Base-by-base conservation (phyloP, 1,140 invertebrate species). In the Apis laboriosa region DNA sequence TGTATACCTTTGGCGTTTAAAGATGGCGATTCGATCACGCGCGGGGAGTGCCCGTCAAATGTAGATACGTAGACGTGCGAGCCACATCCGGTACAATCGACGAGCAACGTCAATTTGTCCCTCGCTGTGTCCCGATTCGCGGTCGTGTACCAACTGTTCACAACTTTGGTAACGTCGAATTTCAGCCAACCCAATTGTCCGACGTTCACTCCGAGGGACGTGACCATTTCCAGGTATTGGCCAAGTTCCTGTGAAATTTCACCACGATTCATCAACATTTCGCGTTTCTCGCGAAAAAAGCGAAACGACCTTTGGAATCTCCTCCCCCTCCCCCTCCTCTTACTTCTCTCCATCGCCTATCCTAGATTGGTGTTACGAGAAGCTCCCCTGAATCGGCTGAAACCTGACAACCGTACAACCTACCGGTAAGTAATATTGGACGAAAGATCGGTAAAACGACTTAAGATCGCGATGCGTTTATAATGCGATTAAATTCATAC, bases 41-140 rank as follows among this genome's bases (percentile, higher is more conserved):
- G 90, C 77, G 92, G 92, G 43, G 91, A 90, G 73, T 94, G 92
- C 58, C 85, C 90, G 60, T 92, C 92, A 74, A 94, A 94, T 19
- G 94, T 94, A 74, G 93, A 94, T 73, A 97, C 94, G 80, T 96
- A 95, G 91, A 96, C 96, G 88, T 95, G 95, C 83, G 95, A 95
- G n/a, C 96, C 95, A 91, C 97, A 98, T 24, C 97, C 97, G 79
- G 96, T 96, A 93, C 97, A 98, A 94, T 98, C 98, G 66, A 98
- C 96, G 51, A 98, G 94, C 17, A 98, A 94, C 74, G 96, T 96
- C 76, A 98, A 94, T 87, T 96, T 96, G 53, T 96, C 95, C 86
- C 95, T 95, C 74, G 93, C 58, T 87, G 94, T 83, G 80, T 92
- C 91, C 67, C 94, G 91, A 78, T 90, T 93, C 28, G 92, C 92